Evolutionary conservation across 2,888 invertebrate genomes (phyloP), one percentile per base, ranked within the genome.

Genomic region (Drosophila paracracens): DNA sequence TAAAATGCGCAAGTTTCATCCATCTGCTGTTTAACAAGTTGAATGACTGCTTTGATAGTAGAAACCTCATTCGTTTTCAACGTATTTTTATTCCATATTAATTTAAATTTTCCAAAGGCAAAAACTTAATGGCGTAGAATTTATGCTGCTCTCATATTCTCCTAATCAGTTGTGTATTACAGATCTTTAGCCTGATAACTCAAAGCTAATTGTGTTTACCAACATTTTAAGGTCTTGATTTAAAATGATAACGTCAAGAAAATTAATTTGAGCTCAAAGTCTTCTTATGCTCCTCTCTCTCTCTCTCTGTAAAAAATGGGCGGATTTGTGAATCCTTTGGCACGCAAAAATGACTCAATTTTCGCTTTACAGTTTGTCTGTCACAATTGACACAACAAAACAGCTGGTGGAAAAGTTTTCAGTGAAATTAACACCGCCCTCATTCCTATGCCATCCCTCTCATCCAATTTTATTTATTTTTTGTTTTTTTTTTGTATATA

Each of bases 341-440:
- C 61, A 73, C 50, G 52, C 66, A 71, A 64, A 60, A 85, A 89
- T 81, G 59, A 56, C 72, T 81, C 66, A 76, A 88, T 88, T 85
- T 87, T 63, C 60, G 74, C 70, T 67, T 25, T 70, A 72, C 70
- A 54, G 70, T 82, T 81, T 65, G 59, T 21, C 70, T 57, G 60
- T 73, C 76, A 72, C 73, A 76, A 81, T 81, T 81, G 83, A 76
- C 73, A 73, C 58, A 58, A 43, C 61, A 56, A 62, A 57, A 70
- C 57, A 70, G 40, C 16, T 57, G 59, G 48, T 52, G 40, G 48
- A 62, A 70, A 81, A 68, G 76, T 83, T 83, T 80, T 78, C 66
- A 43, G 36, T 38, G 31, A 75, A 75, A 75, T 64, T 61, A 67
- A 53, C 52, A 54, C 43, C 60, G 48, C 38, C 63, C 71, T 13